These are phyloP conservation scores for Amorpha juglandis DNA, from an alignment of 2,888 invertebrate species.

Conservation along the genomic window DNA sequence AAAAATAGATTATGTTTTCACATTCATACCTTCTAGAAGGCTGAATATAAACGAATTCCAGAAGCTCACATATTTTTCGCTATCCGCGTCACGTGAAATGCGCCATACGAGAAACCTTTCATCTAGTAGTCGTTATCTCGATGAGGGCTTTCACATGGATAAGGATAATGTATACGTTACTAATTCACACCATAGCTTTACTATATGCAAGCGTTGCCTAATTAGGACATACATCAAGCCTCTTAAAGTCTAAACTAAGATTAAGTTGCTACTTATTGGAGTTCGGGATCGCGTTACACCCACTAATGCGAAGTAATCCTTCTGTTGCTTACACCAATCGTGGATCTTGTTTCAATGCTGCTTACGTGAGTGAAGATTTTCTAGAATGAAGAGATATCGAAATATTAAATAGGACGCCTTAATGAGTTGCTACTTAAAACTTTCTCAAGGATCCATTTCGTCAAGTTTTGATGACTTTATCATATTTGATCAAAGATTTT, in stretches of 20 bases:
- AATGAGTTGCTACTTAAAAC: too few species aligned
- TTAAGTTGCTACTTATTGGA: conserved; percentile 31
- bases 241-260: conserved; percentile 23
- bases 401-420: too few species aligned
- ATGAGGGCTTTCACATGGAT: not conserved
- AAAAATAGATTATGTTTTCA: too few species aligned
- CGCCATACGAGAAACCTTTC: too few species aligned
- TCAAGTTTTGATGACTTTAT: too few species aligned
- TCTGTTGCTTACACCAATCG: conserved; percentile 6
- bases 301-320: conserved; percentile 18
- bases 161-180: not conserved
- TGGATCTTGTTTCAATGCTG: not conserved
- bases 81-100: too few species aligned
- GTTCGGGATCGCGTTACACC: conserved; percentile 33
- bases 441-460: too few species aligned
- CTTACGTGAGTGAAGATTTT: not conserved
- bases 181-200: conserved; percentile 10
- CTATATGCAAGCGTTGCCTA: not conserved
- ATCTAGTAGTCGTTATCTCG: not conserved
- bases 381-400: not conserved
- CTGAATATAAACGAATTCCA: too few species aligned
- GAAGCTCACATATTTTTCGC: too few species aligned
- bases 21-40: too few species aligned
- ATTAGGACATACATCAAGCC: conserved; percentile 25
- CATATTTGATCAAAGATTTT: too few species aligned